Percentiles rank a stretch among this genome's conserved stretches.
These are phyloP conservation scores for Gonioctena quinquepunctata DNA, from an alignment of 1,140 invertebrate species.

Conservation along the genomic window DNA sequence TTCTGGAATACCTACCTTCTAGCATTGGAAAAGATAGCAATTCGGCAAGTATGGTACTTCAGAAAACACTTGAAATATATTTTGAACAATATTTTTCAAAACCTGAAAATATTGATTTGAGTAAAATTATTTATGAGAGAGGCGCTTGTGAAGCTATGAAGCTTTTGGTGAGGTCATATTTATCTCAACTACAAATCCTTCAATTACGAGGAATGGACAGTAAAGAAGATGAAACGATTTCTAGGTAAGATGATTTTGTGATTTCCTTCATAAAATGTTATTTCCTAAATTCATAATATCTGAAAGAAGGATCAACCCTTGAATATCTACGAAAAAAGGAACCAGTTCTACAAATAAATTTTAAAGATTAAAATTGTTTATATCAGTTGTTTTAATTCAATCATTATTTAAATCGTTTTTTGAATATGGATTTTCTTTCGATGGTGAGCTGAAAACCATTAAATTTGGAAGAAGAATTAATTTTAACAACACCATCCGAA, in stretches of 20 bases:
- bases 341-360: too few relatives aligned
- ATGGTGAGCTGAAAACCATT: too few relatives aligned
- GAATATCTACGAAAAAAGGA: too few relatives aligned
- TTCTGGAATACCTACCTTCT: conserved; percentile 63
- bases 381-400: too few relatives aligned
- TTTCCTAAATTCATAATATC: too few relatives aligned
- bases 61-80: conserved; percentile 61
- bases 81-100: conserved; percentile 57
- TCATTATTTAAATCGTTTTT: too few relatives aligned
- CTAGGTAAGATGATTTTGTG: conserved; percentile 5
- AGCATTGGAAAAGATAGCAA: conserved; percentile 61
- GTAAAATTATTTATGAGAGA: conserved; percentile 55
- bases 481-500: too few relatives aligned
- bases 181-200: conserved; percentile 58
- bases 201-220: conserved; percentile 38
- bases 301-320: too few relatives aligned
- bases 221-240: conserved; percentile 11
- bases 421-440: too few relatives aligned
- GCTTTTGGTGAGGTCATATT: conserved; percentile 61
- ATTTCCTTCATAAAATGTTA: too few relatives aligned
- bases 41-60: conserved; percentile 59
- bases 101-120: conserved; percentile 42
- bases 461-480: too few relatives aligned
- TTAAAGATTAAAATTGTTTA: too few relatives aligned
- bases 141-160: conserved; percentile 60